Evolutionary conservation across 1,140 invertebrate species (phyloP), one percentile per base, ranked within the genome.

Genomic region (Anoplophora glabripennis): DNA sequence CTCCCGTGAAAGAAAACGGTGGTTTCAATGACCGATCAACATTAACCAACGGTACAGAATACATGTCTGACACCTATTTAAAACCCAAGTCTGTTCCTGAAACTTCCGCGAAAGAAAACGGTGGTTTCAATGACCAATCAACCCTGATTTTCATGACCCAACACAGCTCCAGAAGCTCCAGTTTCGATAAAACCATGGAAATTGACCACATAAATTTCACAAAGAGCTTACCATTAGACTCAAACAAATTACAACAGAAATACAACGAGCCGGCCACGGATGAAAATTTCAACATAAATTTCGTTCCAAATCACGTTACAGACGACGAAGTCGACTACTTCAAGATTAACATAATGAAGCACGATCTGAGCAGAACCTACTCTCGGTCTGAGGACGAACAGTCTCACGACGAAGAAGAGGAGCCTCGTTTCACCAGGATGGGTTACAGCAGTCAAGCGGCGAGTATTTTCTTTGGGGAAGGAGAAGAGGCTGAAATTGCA

Each of bases 401-500:
- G 34, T 37, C 35, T n/a, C 11, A 52, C 28, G 35, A 51, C 9
- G 41, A 62, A 10, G 51, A 46, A 37, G 14, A 37, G n/a, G 7
- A n/a, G n/a, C 33, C n/a, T 8, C 34, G 35, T 28, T 42, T 40
- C 1, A 10, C 8, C 1, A n/a, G 33, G 8, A n/a, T 11, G 11
- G 36, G 36, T n/a, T 54, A 42, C 33, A 73, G 69, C 57, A 70
- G 62, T 54, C 54, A 65, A 55, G 72, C 72, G 8, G 61, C 69
- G 1, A 72, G 57, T 54, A 70, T 74, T 42, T 74, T 74, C 51
- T 74, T 74, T 54, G 66, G 46, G 42, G 55, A 42, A 10, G 54
- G 60, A 37, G 59, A 63, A 41, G 60, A 64, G 33, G 62, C 57
- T 40, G 21, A 35, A 53, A 35, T 57, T 15, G 47, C 21, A 42